phyloP scores from a whole-genome alignment of 2,888 invertebrate genomes.

The Synergus itoensis region DNA sequence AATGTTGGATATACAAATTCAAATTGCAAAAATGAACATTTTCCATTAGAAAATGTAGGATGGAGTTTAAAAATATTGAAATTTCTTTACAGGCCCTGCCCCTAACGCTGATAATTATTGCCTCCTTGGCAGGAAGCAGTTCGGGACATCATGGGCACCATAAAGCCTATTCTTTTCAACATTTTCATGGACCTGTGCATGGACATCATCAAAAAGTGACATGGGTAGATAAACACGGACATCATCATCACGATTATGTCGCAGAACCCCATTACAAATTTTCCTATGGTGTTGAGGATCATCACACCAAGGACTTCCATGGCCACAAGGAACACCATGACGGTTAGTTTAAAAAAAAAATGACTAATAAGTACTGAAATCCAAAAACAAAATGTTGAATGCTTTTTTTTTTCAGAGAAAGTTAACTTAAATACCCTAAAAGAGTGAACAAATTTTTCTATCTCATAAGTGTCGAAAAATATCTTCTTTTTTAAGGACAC shows the following conservation, averaged over 20 bases:
- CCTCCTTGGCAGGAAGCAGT: constrained; percentile 18
- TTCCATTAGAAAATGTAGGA: not conserved
- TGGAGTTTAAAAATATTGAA: not conserved
- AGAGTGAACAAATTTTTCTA: too few species aligned
- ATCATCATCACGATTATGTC: constrained; percentile 57
- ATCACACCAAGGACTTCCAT: constrained; percentile 58
- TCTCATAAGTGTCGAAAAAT: not conserved
- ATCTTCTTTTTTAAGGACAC: constrained; percentile 46
- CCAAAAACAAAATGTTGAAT: too few species aligned
- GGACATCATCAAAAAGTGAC: constrained; percentile 53
- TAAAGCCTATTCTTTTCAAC: constrained; percentile 56
- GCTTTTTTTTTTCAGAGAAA: too few species aligned
- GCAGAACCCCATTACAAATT: constrained; percentile 57
- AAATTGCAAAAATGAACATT: not conserved
- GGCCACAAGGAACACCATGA: constrained; percentile 54
- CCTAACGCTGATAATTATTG: constrained; percentile 37
- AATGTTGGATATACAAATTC: not conserved
- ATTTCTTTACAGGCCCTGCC: constrained; percentile 27
- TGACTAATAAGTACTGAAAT: too few species aligned
- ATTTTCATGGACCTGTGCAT: constrained; percentile 56
- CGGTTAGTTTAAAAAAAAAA: constrained; percentile 45
- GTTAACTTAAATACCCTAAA: too few species aligned
- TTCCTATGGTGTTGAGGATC: constrained; percentile 56
- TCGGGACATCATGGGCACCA: constrained; percentile 36
- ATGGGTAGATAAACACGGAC: constrained; percentile 58